Evolutionary conservation across 2,113 vertebrate species (phyloP).

Genomic region (Ciconia boyciana): DNA sequence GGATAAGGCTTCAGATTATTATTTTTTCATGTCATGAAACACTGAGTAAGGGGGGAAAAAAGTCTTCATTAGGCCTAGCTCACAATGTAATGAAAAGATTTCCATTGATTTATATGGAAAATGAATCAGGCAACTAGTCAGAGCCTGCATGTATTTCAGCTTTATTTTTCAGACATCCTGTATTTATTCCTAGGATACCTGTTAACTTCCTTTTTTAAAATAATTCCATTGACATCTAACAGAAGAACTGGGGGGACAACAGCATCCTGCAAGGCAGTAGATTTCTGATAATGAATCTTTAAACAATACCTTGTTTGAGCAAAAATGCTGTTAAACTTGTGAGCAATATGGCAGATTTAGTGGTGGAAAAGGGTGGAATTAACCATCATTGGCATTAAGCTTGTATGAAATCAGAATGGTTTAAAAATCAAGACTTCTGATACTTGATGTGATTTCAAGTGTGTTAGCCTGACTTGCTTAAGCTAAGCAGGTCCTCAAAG

Average conservation of each 20-base stretch:
- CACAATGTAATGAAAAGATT: not conserved
- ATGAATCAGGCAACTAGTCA: not conserved
- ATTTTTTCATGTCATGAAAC: not conserved
- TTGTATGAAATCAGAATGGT: not conserved
- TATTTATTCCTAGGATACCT: not conserved
- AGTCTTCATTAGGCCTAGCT: not conserved
- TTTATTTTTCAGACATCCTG: not conserved
- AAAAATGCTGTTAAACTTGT: not conserved
- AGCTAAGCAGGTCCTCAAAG: not conserved
- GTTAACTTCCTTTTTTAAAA: not conserved
- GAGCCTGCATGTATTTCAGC: not conserved
- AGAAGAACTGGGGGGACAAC: not conserved
- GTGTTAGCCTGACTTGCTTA: not conserved
- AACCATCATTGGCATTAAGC: not conserved
- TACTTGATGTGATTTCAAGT: not conserved
- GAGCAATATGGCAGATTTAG: not conserved
- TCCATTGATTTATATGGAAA: not conserved
- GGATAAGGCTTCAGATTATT: not conserved
- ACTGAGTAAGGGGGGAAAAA: not conserved
- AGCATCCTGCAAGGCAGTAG: not conserved
- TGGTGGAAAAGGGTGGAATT: not conserved
- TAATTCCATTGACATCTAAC: not conserved
- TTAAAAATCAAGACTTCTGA: not conserved
- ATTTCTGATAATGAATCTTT: not conserved
- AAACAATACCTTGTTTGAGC: not conserved